Base-by-base conservation (phyloP, 2,888 invertebrate species). In the Polymixis lichenea region DNA sequence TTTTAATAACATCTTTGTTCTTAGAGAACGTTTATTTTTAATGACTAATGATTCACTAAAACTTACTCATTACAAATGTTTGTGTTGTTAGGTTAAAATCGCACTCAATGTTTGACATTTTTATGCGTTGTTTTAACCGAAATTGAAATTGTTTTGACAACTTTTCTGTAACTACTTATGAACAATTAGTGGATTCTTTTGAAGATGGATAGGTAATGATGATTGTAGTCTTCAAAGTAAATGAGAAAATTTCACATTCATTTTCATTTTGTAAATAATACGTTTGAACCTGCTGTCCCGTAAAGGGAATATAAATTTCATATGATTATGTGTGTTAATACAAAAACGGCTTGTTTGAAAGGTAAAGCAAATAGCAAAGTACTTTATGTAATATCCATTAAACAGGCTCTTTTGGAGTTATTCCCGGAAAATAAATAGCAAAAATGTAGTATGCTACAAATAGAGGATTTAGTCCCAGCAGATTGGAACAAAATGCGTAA, bases 101-200 rank as follows among this genome's bases (percentile, higher is more conserved):
- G 68, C 76, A 83, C 83, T 78, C 75, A 82, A 43, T 80, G 72
- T 84, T 86, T 78, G 80, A 85, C 85, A 88, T 83, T 80, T 77
- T 75, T 67, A 62, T 74, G 67, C n/a, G 32, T 82, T 85, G 66
- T 85, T 85, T 82, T 77, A 75, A 76, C 53, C 51, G 70, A 75
- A 65, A 17, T 78, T 80, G 43, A 79, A 87, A 83, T 72, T 75
- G 62, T 79, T 87, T 76, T 77, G 67, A 80, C 72, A 71, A 70
- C 46, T 75, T 73, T 69, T 68, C 32, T 62, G n/a, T 65, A 73
- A 77, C 60, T 64, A 62, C 28, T 75, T 58, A 22, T 49, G 66
- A 78, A 73, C 75, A 70, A 67, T 72, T 64, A 53, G 15, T 62
- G n/a, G 25, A 49, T 66, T 72, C 58, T 49, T 71, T 85, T 53